phyloP scores from a whole-genome alignment of 2,888 invertebrate genomes.

The Leucophenga montana region DNA sequence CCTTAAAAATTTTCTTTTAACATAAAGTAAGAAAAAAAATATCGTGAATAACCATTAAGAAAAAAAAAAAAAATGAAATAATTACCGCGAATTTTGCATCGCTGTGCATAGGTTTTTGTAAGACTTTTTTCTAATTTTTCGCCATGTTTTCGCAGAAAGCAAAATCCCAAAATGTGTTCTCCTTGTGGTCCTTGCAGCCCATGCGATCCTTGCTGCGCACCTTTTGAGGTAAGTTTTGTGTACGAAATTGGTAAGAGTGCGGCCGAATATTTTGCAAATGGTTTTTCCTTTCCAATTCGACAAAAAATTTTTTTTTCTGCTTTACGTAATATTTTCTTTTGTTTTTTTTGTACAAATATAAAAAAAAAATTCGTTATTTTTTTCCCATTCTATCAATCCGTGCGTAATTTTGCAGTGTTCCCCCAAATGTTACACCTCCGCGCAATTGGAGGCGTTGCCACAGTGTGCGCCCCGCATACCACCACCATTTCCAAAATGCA shows the following conservation, averaged over 20 bases:
- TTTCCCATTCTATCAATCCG: neutral
- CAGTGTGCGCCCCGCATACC: slow-evolving; percentile 68
- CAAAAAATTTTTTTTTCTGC: neutral
- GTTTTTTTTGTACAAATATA: too few species aligned
- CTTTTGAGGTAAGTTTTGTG: slow-evolving; percentile 66
- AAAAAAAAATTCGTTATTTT: neutral
- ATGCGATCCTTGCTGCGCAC: slow-evolving; percentile 70
- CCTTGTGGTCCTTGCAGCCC: slow-evolving; percentile 61
- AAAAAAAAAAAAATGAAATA: slow-evolving; percentile 35
- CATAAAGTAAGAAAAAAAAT: slow-evolving; percentile 42
- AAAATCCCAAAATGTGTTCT: slow-evolving; percentile 59
- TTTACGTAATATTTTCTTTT: too few species aligned
- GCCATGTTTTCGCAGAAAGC: slow-evolving; percentile 40
- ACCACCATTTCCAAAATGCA: slow-evolving; percentile 66
- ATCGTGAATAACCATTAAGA: slow-evolving; percentile 38
- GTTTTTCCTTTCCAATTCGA: slow-evolving; percentile 20
- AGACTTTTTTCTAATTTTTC: neutral
- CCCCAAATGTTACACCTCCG: slow-evolving; percentile 67
- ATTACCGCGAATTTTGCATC: neutral
- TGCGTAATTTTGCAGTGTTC: slow-evolving; percentile 52
- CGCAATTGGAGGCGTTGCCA: slow-evolving; percentile 66
- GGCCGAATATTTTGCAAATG: neutral
- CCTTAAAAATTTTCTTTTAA: slow-evolving; percentile 37
- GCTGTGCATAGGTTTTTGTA: neutral
- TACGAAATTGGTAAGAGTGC: too few species aligned